phyloP scores from a whole-genome alignment of 2,888 invertebrate species.

The Apotomis turbidana region DNA sequence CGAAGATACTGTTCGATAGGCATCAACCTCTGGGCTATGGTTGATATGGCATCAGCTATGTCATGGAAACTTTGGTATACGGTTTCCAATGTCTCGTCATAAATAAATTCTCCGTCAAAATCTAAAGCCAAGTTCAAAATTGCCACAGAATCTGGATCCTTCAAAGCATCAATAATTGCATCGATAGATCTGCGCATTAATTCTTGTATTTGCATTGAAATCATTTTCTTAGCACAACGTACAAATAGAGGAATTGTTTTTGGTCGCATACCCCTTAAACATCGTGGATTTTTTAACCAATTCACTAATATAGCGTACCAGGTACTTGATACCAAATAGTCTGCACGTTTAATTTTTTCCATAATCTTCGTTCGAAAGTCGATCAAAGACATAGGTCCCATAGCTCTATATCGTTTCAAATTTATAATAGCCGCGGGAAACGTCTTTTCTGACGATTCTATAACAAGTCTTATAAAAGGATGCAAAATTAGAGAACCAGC shows the following conservation, averaged over 20 bases:
- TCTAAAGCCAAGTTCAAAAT: constrained; percentile 84
- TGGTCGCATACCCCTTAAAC: constrained; percentile 68
- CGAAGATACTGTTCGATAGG: constrained; percentile 81
- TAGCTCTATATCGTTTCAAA: constrained; percentile 73
- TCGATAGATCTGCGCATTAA: constrained; percentile 87
- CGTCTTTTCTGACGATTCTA: constrained; percentile 76
- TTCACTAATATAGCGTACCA: constrained; percentile 74
- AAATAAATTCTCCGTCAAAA: constrained; percentile 81
- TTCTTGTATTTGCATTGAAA: constrained; percentile 85
- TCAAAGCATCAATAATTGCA: constrained; percentile 83
- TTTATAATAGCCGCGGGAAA: constrained; percentile 83
- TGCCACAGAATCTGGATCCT: constrained; percentile 82
- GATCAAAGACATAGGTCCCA: constrained; percentile 69
- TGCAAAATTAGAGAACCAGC: constrained; percentile 85
- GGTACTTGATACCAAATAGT: constrained; percentile 72
- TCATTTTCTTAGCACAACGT: constrained; percentile 74
- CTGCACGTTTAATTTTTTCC: constrained; percentile 72
- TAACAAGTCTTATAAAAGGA: constrained; percentile 85
- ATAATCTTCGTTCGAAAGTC: constrained; percentile 64
- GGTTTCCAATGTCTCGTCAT: constrained; percentile 84
- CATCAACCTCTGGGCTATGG: constrained; percentile 84
- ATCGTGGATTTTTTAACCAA: constrained; percentile 79
- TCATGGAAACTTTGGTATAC: constrained; percentile 83
- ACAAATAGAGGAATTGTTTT: constrained; percentile 71
- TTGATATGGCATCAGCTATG: constrained; percentile 82